Evolutionary conservation across 2,888 invertebrate genomes (phyloP), one percentile per base, ranked within the genome.

Genomic region (Drosophila infuscata): DNA sequence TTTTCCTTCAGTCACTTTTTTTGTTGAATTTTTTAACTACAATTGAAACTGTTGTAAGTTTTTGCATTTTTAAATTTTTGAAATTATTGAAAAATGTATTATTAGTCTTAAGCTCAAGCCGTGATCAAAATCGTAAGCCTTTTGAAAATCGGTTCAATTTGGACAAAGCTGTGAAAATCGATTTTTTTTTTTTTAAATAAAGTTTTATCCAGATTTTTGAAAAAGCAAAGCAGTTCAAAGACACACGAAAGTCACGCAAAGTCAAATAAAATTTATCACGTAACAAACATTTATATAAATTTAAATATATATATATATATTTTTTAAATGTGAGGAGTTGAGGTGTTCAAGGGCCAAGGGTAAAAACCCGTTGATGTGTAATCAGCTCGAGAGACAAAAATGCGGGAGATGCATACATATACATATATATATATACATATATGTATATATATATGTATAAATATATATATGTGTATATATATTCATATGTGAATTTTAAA

Each of bases 261-360:
- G 86, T 83, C 81, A 85, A 83, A 85, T 85, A 85, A 85, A 80
- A 85, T 78, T 66, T 73, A 57, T 66, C 77, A 80, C 77, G 74
- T 82, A 51, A 62, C 51, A 64, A 74, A 73, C 67, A 83, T 83
- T 83, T 73, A 68, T 80, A 78, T 74, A 79, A 64, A 79, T 82
- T 65, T 77, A 63, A 74, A 77, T 73, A 77, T 53, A 35, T 74
- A 82, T 74, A 80, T 77, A 76, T 70, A 61, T 80, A 60, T 65
- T 60, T 63, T 72, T 52, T 67, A 56, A 43, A 36, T 11, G 30
- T 25, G 17, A 36, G 36, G 29, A 46, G 32, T 29, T 20, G 20
- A 30, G 35, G 53, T 35, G 35, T 17, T 12, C 17, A n/a, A 32
- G 17, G 32, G 33, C 33, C 33, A 53, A 8, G 33, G 32, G 32